These are phyloP conservation scores for Dendrolimus houi DNA, from an alignment of 2,888 invertebrate species.

Conservation along the genomic window DNA sequence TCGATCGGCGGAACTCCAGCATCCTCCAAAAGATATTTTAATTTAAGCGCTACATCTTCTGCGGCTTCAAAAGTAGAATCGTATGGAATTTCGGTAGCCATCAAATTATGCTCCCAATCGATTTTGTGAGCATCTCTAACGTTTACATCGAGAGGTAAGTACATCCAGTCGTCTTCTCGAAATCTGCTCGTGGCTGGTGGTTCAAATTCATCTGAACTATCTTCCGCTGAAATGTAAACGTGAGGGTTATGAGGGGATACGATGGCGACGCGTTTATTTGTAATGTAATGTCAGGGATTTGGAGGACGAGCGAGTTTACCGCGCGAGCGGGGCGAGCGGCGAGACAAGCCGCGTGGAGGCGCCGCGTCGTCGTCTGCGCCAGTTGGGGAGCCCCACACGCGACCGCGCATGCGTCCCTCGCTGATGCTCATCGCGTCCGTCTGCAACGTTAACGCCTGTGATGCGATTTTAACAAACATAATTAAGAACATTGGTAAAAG, in stretches of 20 bases:
- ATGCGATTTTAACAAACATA: background rate
- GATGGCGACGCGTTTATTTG: slow-evolving; percentile 36
- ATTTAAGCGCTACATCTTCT: slow-evolving; percentile 41
- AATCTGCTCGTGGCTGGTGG: slow-evolving; percentile 39
- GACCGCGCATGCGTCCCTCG: slow-evolving; percentile 51
- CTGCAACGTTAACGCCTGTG: slow-evolving; percentile 22
- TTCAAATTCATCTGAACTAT: slow-evolving; percentile 70
- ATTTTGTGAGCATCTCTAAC: slow-evolving; percentile 15
- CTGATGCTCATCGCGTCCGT: slow-evolving; percentile 34
- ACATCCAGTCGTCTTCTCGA: slow-evolving; percentile 65
- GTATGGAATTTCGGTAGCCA: slow-evolving; percentile 7
- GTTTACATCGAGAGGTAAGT: slow-evolving; percentile 45
- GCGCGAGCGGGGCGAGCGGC: slow-evolving; percentile 48
- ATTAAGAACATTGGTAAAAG: background rate
- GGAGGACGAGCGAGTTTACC: slow-evolving; percentile 52
- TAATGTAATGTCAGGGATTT: slow-evolving; percentile 41
- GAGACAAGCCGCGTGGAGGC: slow-evolving; percentile 34
- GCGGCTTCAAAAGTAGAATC: slow-evolving; percentile 17
- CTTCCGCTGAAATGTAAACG: slow-evolving; percentile 70
- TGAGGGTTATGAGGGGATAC: slow-evolving; percentile 57
- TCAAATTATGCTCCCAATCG: slow-evolving; percentile 8
- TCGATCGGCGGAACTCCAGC: slow-evolving; percentile 46
- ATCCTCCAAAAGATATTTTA: slow-evolving; percentile 44
- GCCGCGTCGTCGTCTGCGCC: slow-evolving; percentile 64
- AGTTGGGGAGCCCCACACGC: slow-evolving; percentile 64